These are phyloP conservation scores for Arctocebus calabarensis DNA, from an alignment of 2,797 vertebrate genomes.

Conservation along the genomic window DNA sequence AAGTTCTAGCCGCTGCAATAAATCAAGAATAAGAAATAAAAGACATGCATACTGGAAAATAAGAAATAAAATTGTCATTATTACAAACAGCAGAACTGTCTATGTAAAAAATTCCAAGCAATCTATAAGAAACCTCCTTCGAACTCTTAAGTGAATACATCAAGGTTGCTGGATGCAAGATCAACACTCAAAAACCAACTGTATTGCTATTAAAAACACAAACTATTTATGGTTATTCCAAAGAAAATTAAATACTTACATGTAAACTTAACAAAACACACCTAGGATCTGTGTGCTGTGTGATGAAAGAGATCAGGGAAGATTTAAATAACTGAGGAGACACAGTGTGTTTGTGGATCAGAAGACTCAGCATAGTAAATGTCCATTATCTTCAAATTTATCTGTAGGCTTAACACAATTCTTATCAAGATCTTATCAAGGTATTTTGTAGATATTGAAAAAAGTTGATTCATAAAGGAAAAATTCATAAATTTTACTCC, in stretches of 20 bases:
- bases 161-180: background rate
- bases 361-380: background rate
- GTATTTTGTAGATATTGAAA: background rate
- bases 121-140: background rate
- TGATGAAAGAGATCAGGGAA: background rate
- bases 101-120: background rate
- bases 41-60: background rate
- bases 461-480: background rate
- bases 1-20: background rate
- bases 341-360: background rate
- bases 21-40: conserved; percentile 9
- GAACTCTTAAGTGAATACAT: background rate
- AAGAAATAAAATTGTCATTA: background rate
- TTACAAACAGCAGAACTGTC: background rate
- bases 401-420: background rate
- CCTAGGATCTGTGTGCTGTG: background rate
- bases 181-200: background rate
- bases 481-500: conserved; percentile 1
- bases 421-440: conserved; percentile 1
- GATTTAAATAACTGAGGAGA: background rate
- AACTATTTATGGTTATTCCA: background rate
- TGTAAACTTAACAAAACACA: background rate
- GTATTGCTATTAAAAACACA: background rate
- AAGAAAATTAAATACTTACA: background rate
- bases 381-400: background rate